A percentile compares a stretch with the other conserved stretches of the same genome.
Evolutionary conservation across 2,888 invertebrate species (phyloP).

Genomic region (Antheraea assamensis): DNA sequence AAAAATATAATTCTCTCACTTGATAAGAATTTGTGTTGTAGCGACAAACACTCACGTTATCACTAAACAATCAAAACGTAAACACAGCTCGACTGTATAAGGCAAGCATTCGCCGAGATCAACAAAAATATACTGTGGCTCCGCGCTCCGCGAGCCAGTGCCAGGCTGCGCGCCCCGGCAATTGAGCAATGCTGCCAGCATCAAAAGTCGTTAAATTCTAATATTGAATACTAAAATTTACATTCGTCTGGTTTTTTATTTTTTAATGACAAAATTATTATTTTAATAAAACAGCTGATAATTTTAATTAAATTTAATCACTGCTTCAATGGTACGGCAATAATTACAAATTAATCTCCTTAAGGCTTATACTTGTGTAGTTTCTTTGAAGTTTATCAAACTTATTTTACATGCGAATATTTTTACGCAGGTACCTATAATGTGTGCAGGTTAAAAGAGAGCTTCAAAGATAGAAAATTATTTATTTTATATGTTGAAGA

Average conservation of each 20-base stretch:
- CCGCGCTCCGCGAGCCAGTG: background rate
- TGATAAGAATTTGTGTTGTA: slow-evolving; percentile 39
- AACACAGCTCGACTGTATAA: slow-evolving; percentile 45
- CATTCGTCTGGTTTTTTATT: no score
- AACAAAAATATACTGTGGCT: slow-evolving; percentile 31
- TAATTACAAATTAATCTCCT: background rate
- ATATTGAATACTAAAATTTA: background rate
- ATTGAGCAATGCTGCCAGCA: slow-evolving; percentile 19
- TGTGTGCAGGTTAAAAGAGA: background rate
- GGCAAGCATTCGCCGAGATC: slow-evolving; percentile 51
- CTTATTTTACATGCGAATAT: background rate
- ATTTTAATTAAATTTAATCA: background rate
- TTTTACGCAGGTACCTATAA: background rate
- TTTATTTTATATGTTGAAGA: background rate
- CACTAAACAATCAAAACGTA: slow-evolving; percentile 60
- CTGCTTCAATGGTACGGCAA: background rate
- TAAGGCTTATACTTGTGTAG: no score
- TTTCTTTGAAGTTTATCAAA: background rate
- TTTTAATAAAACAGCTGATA: background rate
- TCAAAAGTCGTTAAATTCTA: background rate
- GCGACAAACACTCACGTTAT: slow-evolving; percentile 51
- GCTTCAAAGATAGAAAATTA: background rate
- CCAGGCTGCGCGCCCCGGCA: slow-evolving; percentile 13
- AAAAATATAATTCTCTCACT: slow-evolving; percentile 38
- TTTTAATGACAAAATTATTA: background rate